Conservation (phyloP, 2,888 invertebrate species). For the Drosophila colorata region DNA sequence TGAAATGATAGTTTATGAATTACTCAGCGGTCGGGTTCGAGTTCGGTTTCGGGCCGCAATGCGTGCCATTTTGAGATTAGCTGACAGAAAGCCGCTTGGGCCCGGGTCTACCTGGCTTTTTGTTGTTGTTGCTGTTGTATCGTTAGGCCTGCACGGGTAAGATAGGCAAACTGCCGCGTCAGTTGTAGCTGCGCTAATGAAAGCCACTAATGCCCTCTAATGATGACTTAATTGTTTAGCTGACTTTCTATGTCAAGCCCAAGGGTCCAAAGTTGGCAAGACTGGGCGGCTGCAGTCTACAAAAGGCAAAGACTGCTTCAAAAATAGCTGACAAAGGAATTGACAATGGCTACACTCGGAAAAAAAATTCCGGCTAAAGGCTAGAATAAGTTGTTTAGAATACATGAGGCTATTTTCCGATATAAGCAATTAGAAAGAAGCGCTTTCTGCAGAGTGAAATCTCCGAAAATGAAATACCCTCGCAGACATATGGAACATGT, state of each 20-base stretch:
- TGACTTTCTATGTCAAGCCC: conserved; percentile 32
- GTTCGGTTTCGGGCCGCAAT: conserved; percentile 36
- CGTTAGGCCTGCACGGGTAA: conserved; percentile 29
- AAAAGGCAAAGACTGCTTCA: conserved; percentile 53
- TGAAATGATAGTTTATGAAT: conserved; percentile 49
- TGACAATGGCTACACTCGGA: conserved; percentile 20
- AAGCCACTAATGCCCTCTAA: conserved; percentile 69
- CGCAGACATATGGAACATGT: too few species aligned
- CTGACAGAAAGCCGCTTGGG: conserved; percentile 30
- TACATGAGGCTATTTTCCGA: too few species aligned
- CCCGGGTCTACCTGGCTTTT: conserved; percentile 19
- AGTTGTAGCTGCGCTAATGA: conserved; percentile 58
- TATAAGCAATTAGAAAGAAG: too few species aligned
- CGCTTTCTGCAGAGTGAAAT: too few species aligned
- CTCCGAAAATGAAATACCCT: too few species aligned
- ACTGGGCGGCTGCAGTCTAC: conserved; percentile 14
- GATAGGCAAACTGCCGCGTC: conserved; percentile 53
- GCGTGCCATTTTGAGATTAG: conserved; percentile 71
- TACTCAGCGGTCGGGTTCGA: conserved; percentile 16
- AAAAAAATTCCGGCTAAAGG: background rate
- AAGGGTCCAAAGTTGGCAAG: conserved; percentile 28
- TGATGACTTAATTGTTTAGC: conserved; percentile 69
- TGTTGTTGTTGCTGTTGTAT: conserved; percentile 21
- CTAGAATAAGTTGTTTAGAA: too few species aligned
- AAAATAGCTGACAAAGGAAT: conserved; percentile 51